Percentiles rank a stretch among this genome's conserved stretches.
These are phyloP conservation scores for Ailurus styani DNA, from an alignment of 2,113 vertebrate species.

Conservation along the genomic window DNA sequence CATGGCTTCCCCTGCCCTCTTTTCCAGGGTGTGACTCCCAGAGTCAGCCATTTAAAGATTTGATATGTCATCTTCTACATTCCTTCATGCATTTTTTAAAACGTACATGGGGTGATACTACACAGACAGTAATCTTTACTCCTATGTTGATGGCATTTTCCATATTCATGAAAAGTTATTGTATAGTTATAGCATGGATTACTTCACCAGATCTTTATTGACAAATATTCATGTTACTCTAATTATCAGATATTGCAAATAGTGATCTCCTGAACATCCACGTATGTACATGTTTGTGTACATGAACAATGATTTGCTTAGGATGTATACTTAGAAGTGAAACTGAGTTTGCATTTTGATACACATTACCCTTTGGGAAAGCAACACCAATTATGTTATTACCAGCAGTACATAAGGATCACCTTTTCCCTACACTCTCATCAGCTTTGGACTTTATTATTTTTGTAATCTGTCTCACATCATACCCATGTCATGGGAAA, in stretches of 20 bases:
- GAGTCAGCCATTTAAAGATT: not conserved
- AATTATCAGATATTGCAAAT: not conserved
- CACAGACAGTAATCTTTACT: not conserved
- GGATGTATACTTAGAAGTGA: not conserved
- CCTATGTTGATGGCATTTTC: not conserved
- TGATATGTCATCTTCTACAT: not conserved
- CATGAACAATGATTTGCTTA: not conserved
- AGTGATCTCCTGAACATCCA: not conserved
- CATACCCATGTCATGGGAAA: not conserved
- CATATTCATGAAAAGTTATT: not conserved
- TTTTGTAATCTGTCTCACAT: not conserved
- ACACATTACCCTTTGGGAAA: not conserved
- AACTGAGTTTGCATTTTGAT: not conserved
- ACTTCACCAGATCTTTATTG: not conserved
- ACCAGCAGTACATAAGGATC: not conserved
- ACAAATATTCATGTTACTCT: not conserved
- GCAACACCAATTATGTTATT: not conserved
- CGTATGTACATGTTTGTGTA: not conserved
- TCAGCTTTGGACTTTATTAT: not conserved
- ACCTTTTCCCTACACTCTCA: not conserved
- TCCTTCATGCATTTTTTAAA: not conserved
- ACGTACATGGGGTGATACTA: not conserved
- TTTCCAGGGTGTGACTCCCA: not conserved
- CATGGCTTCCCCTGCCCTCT: not conserved
- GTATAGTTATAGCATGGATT: not conserved